Evolutionary conservation across 2,113 vertebrate species (phyloP), one percentile per base, ranked within the genome.

Genomic region (Hepsetus odoe): DNA sequence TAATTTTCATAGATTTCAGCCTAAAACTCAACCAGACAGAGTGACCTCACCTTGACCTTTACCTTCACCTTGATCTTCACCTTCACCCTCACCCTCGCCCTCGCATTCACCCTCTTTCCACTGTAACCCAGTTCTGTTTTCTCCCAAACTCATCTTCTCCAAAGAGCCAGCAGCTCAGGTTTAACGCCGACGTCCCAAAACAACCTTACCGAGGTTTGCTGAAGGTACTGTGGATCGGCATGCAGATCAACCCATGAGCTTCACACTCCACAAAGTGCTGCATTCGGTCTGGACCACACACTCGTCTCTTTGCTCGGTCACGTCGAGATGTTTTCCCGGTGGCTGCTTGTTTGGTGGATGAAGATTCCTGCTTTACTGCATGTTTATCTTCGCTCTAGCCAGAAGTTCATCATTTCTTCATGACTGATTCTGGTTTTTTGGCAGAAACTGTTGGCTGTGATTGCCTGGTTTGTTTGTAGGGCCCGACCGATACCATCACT

Each of bases 131-230:
- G 18, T 8, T 67, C 89, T 61, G 86, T 81, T 89, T 84, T 80
- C 94, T 89, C 94, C 92, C 80, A 84, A 72, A 76, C 44, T 26
- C 90, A 92, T 90, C 90, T 94, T 90, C 88, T 90, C 90, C 92
- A 91, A 97, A 99, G 98, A 94, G 90, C 93, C 96, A 97, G 93
- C 95, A 95, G 84, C 96, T 97, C 94, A 94, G 96, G 88, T 94
- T 96, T 95, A 96, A 93, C 89, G 92, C 91, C 84, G 95, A 96
- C 55, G 94, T 93, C 91, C 93, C 95, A 94, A 98, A 98, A 96
- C 97, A 95, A 92, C 84, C 94, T 88, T 95, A 96, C 95, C 98
- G 96, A 94, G 94, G 93, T 85, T 90, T 96, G 58, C 91, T 96
- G 62, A 99, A 99, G 98, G 98, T 99, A 99, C 96, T 83, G 87